These are phyloP conservation scores for Ericerus pela DNA, from an alignment of 1,140 invertebrate genomes.

Conservation along the genomic window DNA sequence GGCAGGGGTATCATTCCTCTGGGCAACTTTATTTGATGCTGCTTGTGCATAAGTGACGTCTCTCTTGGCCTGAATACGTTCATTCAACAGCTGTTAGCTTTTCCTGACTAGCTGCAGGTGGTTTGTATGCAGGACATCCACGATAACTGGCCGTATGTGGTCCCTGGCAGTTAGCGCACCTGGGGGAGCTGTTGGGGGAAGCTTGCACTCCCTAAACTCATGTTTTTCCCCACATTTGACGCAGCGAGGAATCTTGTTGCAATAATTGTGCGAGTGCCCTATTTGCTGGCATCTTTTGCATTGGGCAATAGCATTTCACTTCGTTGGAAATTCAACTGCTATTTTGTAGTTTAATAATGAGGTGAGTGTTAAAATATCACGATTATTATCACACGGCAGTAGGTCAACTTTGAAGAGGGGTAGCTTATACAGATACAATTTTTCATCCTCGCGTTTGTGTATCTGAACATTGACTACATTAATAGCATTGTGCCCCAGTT, in stretches of 20 bases:
- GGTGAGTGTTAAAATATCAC: background rate
- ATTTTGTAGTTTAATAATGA: background rate
- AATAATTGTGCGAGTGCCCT: background rate
- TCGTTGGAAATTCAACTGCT: background rate
- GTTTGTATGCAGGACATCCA: background rate
- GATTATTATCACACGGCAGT: background rate
- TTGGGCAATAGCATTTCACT: background rate
- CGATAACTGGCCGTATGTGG: background rate
- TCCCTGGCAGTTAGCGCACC: background rate
- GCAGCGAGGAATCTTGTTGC: background rate
- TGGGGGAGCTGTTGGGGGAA: background rate
- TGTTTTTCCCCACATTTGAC: background rate
- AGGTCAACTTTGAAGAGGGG: background rate
- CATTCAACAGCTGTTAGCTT: too few species aligned
- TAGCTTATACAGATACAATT: background rate
- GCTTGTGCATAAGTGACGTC: background rate
- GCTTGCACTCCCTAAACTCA: background rate
- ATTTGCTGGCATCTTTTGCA: background rate
- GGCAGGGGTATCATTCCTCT: background rate
- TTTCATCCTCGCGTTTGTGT: too few species aligned
- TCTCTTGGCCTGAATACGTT: background rate
- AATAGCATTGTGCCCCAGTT: too few species aligned
- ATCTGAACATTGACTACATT: too few species aligned
- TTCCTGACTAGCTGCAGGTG: too few species aligned
- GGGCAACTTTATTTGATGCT: background rate